Evolutionary conservation across 1,140 invertebrate species (phyloP).

Genomic region (Aphelinus atriplicis): DNA sequence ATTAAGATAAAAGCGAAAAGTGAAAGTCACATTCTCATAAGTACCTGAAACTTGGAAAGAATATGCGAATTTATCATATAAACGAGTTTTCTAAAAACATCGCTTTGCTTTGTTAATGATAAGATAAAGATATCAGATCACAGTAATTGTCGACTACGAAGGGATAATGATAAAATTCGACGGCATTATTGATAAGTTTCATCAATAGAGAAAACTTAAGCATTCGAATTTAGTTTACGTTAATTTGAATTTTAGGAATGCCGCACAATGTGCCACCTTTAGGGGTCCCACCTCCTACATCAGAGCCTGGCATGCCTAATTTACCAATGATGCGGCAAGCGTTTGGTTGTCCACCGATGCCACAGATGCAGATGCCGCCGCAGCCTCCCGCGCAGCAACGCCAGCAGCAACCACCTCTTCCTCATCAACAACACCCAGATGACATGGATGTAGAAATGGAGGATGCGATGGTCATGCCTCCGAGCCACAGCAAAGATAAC

Average conservation of each 20-base stretch:
- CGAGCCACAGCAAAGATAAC: slow-evolving; percentile 26
- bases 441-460: slow-evolving; percentile 76
- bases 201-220: too few relatives aligned
- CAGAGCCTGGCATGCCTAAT: slow-evolving; percentile 59
- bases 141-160: too few relatives aligned
- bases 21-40: too few relatives aligned
- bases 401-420: slow-evolving; percentile 38
- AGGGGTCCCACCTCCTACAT: slow-evolving; percentile 62
- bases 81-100: too few relatives aligned
- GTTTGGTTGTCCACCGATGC: slow-evolving; percentile 58
- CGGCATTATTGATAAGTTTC: too few relatives aligned
- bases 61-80: too few relatives aligned
- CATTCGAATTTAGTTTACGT: too few relatives aligned
- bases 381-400: slow-evolving; percentile 37
- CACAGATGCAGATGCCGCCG: slow-evolving; percentile 51
- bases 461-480: slow-evolving; percentile 65
- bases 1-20: too few relatives aligned
- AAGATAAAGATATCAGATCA: too few relatives aligned
- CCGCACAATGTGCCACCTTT: slow-evolving; percentile 62
- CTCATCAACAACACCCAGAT: slow-evolving; percentile 54
- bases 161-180: not conserved
- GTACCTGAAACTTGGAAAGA: too few relatives aligned
- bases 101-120: too few relatives aligned
- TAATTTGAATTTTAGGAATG: slow-evolving; percentile 52
- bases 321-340: slow-evolving; percentile 60